Base-by-base conservation (phyloP, 2,797 vertebrate species). In the Pitangus sulphuratus region DNA sequence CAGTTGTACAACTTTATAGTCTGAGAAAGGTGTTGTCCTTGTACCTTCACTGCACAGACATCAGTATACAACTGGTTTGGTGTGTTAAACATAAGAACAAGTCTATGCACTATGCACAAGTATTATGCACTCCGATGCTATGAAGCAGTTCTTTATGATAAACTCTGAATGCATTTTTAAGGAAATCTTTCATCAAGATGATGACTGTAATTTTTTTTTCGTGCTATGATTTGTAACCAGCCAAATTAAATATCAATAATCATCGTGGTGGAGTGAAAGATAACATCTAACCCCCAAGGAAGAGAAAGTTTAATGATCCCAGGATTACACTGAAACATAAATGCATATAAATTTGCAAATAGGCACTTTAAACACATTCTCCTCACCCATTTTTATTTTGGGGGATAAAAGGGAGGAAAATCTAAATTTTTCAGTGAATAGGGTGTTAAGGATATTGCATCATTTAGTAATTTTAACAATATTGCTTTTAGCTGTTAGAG, bases 401-500 rank as follows among this genome's bases (percentile, higher is more conserved):
- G 72, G 24, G 12, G 6, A 39, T 62, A 39, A 85, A 81, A 84
- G 9, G 47, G 44, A 79, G 60, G 35, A 64, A 83, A 94, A 91
- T 69, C 8, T 26, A 26, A 90, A 90, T 11, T 89, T 72, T 54
- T 50, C n/a, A 26, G 19, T 47, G 70, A 66, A 48, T 60, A 80
- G 21, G 7, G 4, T 72, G 66, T 94, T 86, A 91, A 96, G 70
- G 76, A 56, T 65, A 33, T 51, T 79, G 71, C 53, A 82, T 45
- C 39, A 48, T 86, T 96, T 88, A 83, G 64, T 87, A 89, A 93
- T 93, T 94, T 93, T 69, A 92, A 65, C 72, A 82, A 66, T 94
- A 54, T 79, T 95, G 80, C 58, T 95, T 96, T 97, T 94, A 91
- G 88, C 69, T 94, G 66, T 81, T 97, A 78, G 42, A 75, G 64